Evolutionary conservation across 2,797 vertebrate species (phyloP).

Genomic region (Halcyon leucocephala): DNA sequence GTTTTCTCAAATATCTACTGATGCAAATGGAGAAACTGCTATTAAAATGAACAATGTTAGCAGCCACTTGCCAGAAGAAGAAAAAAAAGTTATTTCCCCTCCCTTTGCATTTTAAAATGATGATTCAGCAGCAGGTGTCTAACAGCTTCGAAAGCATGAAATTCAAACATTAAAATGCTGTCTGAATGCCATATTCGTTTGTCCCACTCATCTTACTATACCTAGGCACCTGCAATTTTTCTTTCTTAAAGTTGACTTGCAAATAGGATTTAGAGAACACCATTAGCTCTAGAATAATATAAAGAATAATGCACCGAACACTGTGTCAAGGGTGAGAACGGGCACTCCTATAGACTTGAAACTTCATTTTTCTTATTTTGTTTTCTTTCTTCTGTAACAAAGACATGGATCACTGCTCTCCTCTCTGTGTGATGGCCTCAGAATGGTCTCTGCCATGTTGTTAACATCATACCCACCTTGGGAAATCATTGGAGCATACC

Average conservation of each 20-base stretch:
- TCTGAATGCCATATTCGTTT: background rate
- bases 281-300: background rate
- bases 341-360: background rate
- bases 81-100: background rate
- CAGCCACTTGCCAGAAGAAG: background rate
- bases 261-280: background rate
- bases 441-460: background rate
- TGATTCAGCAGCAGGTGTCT: slow-evolving; percentile 1
- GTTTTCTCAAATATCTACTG: background rate
- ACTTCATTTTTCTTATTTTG: slow-evolving; percentile 10
- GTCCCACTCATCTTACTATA: background rate
- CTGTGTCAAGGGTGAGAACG: background rate
- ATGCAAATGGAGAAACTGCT: background rate
- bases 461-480: slow-evolving; percentile 14
- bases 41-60: background rate
- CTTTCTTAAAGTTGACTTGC: slow-evolving; percentile 4
- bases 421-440: background rate
- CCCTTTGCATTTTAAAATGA: background rate
- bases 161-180: background rate
- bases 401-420: background rate
- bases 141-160: background rate
- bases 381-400: background rate
- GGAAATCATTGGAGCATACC: background rate
- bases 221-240: background rate
- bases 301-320: background rate